Evolutionary conservation across 2,888 invertebrate genomes (phyloP), one percentile per base, ranked within the genome.

Genomic region (Synergus umbraculus): DNA sequence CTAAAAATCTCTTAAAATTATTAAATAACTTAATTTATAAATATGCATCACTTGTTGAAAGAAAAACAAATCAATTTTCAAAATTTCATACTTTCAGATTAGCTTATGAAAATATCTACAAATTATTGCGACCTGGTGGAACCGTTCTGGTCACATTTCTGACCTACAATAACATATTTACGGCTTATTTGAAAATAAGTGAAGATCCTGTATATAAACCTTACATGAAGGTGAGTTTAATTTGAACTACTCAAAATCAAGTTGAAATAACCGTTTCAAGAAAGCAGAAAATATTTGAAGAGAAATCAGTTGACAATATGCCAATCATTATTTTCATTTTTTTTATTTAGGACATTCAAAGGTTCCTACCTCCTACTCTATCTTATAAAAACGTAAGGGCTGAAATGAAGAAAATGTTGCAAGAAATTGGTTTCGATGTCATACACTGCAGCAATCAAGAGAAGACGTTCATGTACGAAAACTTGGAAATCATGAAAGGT

Each of bases 321-420:
- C 37, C 37, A 37, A 37, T 37, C 37, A 37, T 37, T 37, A 37
- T 37, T 37, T 37, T 37, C 5, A 37, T 64, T 37, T 76, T 46
- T 73, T 37, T 29, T 29, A 83, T 85, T 41, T 83, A 93, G 93
- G 95, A 96, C 87, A 94, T 94, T 4, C 93, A 94, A 78, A 93
- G 94, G 79, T 96, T 93, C 88, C 93, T 96, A 18, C 95, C 96
- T 0, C 95, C 95, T 0, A 95, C 96, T 85, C 96, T 96, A 82
- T 92, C 95, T 76, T 94, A 93, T 76, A 87, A 93, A 81, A 93
- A 95, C 87, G 95, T 96, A 0, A 94, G 94, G 73, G 93, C 93
- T 13, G 93, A 94, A 79, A 92, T 95, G 43, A 92, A 93, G 41
- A 92, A 93, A 80, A 88, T 95, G 4, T 91, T 96, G 79, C 91